A percentile compares a stretch with the other conserved stretches of the same genome.
These are phyloP conservation scores for Drosophila mimica DNA, from an alignment of 2,888 invertebrate species.

Conservation along the genomic window DNA sequence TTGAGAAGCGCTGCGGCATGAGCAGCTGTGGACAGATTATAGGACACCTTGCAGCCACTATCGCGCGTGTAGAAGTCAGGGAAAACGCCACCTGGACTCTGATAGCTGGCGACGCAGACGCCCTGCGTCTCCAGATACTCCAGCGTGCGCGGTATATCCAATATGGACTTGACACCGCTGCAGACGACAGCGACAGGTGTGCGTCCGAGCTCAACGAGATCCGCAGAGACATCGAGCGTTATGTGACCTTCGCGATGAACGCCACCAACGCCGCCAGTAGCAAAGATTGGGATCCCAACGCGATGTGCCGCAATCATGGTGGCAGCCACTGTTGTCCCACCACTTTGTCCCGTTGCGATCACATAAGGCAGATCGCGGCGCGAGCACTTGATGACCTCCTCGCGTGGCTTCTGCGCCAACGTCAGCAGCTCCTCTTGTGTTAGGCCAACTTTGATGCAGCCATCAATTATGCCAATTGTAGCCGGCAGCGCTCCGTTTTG, in stretches of 20 bases:
- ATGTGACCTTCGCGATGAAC: conserved; percentile 95
- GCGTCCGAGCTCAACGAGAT: conserved; percentile 94
- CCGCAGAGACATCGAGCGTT: conserved; percentile 97
- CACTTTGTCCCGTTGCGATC: conserved; percentile 89
- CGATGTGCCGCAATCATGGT: conserved; percentile 94
- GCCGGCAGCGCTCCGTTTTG: conserved; percentile 94
- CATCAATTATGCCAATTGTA: conserved; percentile 95
- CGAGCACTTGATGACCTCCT: conserved; percentile 91
- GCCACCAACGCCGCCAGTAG: conserved; percentile 95
- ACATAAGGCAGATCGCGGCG: conserved; percentile 93
- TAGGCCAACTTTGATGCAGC: conserved; percentile 93
- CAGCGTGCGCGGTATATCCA: conserved; percentile 96
- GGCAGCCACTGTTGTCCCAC: conserved; percentile 98
- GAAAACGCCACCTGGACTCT: conserved; percentile 89
- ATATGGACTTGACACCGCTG: conserved; percentile 98
- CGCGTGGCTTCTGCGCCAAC: conserved; percentile 86
- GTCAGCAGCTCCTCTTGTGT: conserved; percentile 87
- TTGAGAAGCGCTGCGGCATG: conserved; percentile 91
- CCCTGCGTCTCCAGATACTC: conserved; percentile 98
- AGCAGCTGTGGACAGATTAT: conserved; percentile 87
- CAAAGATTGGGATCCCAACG: conserved; percentile 95
- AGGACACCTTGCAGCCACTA: conserved; percentile 91
- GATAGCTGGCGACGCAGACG: conserved; percentile 93
- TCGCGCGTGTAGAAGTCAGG: conserved; percentile 96
- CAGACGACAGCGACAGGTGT: conserved; percentile 96